Conservation (phyloP, 37 sponge, comb jelly and placozoan genomes). For the Beroe forskalii region DNA sequence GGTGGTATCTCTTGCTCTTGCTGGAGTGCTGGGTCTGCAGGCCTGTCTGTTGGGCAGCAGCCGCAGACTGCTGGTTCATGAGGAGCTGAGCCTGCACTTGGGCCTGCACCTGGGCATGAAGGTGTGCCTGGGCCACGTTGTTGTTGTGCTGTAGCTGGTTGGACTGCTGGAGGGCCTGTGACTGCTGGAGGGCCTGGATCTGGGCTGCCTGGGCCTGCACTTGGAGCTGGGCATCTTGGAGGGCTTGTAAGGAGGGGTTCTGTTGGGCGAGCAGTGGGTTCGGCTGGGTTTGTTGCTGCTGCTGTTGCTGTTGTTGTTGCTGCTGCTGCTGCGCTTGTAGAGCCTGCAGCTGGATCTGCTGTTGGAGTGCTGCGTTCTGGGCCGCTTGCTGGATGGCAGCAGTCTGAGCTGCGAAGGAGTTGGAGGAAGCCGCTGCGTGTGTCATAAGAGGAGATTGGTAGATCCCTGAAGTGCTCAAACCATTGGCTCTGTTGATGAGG, state of each 20-base stretch:
- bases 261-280: conserved; percentile 40
- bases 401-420: conserved; percentile 43
- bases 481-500: conserved; percentile 62
- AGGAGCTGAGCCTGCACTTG: conserved; percentile 47
- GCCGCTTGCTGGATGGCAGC: conserved; percentile 43
- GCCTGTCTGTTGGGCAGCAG: neutral
- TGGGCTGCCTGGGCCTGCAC: conserved; percentile 52
- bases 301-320: neutral
- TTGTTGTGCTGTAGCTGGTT: conserved; percentile 44
- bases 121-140: neutral
- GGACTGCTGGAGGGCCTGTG: conserved; percentile 39
- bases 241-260: conserved; percentile 32
- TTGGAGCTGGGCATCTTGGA: conserved; percentile 60
- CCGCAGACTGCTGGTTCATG: neutral
- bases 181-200: conserved; percentile 1
- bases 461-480: conserved; percentile 41
- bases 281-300: conserved; percentile 37
- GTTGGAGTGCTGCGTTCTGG: neutral
- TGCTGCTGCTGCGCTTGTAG: neutral
- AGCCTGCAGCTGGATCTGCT: conserved; percentile 28
- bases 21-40: neutral
- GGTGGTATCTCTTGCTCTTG: conserved; percentile 46
- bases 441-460: conserved; percentile 58
- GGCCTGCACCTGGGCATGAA: conserved; percentile 41
- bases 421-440: conserved; percentile 24